Percentiles rank a stretch among this genome's conserved stretches.
Conservation (phyloP, 2,797 vertebrate species). For the Tinamus major region DNA sequence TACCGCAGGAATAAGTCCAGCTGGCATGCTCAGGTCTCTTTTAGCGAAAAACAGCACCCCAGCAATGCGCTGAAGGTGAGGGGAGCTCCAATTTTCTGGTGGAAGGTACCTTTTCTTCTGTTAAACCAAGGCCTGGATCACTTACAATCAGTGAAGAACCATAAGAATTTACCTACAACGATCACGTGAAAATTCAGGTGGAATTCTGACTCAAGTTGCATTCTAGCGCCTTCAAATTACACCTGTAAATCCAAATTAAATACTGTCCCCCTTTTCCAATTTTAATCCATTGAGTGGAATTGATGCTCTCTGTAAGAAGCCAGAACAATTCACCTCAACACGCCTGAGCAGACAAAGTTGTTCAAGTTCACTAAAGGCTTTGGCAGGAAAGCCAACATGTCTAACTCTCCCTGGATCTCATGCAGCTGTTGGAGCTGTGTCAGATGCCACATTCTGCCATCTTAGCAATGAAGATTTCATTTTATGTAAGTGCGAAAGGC, state of each 20-base stretch:
- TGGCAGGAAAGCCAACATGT: neutral
- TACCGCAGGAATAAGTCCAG: slow-evolving; percentile 49
- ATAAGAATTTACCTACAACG: neutral
- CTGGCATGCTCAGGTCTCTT: slow-evolving; percentile 13
- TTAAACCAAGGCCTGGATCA: neutral
- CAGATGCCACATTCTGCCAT: neutral
- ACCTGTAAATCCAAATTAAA: neutral
- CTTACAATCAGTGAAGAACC: neutral
- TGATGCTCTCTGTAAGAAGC: neutral
- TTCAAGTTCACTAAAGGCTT: neutral
- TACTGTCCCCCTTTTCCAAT: accelerated
- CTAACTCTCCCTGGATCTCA: neutral
- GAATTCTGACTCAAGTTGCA: neutral
- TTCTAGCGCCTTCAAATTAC: neutral
- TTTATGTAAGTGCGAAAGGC: neutral
- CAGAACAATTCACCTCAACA: neutral
- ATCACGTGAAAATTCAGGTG: neutral
- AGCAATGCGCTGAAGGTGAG: neutral
- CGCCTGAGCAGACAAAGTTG: neutral
- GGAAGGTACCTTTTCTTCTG: neutral
- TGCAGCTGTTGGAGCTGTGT: neutral
- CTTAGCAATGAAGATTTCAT: neutral
- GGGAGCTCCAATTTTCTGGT: neutral
- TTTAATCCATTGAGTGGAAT: neutral
- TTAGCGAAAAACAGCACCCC: slow-evolving; percentile 39